phyloP scores from a whole-genome alignment of 2,888 invertebrate species.

The Melieria crassipennis region DNA sequence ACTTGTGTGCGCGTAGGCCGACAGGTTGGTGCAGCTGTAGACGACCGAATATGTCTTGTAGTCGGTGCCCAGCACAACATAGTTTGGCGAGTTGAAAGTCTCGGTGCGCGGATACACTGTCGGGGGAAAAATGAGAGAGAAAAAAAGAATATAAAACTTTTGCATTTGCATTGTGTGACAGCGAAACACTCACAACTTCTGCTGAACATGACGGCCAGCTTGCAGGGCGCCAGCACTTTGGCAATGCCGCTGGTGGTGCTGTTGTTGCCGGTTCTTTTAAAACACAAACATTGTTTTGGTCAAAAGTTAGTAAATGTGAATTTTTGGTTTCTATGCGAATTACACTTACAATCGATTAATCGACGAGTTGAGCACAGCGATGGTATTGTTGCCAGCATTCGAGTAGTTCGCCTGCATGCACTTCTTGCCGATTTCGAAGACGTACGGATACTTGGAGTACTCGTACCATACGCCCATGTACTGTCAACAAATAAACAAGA shows the following conservation, averaged over 20 bases:
- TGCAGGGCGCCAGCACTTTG: constrained; percentile 54
- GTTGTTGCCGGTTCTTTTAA: constrained; percentile 46
- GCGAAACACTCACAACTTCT: constrained; percentile 47
- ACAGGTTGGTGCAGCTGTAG: constrained; percentile 69
- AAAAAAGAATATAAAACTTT: neutral
- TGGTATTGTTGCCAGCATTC: constrained; percentile 64
- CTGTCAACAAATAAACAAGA: constrained; percentile 59
- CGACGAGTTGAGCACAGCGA: constrained; percentile 67
- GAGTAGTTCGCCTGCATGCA: constrained; percentile 78
- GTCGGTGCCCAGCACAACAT: constrained; percentile 73
- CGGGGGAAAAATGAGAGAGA: neutral
- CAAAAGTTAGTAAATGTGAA: neutral
- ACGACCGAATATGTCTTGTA: constrained; percentile 72
- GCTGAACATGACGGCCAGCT: constrained; percentile 54
- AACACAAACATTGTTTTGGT: neutral
- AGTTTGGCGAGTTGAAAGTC: constrained; percentile 51
- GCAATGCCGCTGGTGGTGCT: constrained; percentile 54
- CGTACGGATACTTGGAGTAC: constrained; percentile 77
- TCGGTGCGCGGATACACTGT: no score
- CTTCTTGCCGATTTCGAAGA: constrained; percentile 79
- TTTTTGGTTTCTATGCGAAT: neutral
- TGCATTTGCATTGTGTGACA: neutral
- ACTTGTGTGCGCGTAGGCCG: constrained; percentile 54
- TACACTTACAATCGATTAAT: constrained; percentile 55
- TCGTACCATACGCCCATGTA: constrained; percentile 84